A percentile compares a stretch with the other conserved stretches of the same genome.
phyloP scores from a whole-genome alignment of 2,888 invertebrate genomes.

The Eupeodes latifasciatus region DNA sequence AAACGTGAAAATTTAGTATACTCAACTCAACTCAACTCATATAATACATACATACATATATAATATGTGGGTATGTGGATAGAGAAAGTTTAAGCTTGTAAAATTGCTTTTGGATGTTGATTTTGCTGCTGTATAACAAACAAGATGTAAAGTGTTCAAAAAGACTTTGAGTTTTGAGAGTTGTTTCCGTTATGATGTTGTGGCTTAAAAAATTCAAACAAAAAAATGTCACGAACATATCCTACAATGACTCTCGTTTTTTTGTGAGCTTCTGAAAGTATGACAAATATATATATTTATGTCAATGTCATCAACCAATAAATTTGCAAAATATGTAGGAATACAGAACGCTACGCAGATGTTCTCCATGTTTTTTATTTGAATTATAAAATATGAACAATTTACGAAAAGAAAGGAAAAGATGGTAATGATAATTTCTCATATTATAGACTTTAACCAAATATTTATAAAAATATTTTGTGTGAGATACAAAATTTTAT shows the following conservation, averaged over 20 bases:
- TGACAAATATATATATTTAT: no score
- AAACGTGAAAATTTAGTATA: conserved; percentile 20
- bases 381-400: no score
- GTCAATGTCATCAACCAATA: no score
- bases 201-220: neutral
- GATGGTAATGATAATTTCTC: no score
- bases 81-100: conserved; percentile 8
- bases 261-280: neutral
- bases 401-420: no score
- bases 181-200: neutral
- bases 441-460: no score
- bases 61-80: neutral
- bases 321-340: no score
- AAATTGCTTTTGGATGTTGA: conserved; percentile 30
- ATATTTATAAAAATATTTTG: no score
- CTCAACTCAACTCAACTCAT: neutral
- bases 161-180: neutral
- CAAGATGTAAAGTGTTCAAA: conserved; percentile 4
- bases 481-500: no score
- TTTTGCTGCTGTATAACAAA: neutral
- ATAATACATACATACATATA: neutral
- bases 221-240: neutral
- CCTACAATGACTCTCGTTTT: neutral
- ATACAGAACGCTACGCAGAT: no score
- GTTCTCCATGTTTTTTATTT: no score